A percentile compares a stretch with the other conserved stretches of the same genome.
phyloP scores from a whole-genome alignment of 2,888 invertebrate genomes.

The Spodoptera littoralis region DNA sequence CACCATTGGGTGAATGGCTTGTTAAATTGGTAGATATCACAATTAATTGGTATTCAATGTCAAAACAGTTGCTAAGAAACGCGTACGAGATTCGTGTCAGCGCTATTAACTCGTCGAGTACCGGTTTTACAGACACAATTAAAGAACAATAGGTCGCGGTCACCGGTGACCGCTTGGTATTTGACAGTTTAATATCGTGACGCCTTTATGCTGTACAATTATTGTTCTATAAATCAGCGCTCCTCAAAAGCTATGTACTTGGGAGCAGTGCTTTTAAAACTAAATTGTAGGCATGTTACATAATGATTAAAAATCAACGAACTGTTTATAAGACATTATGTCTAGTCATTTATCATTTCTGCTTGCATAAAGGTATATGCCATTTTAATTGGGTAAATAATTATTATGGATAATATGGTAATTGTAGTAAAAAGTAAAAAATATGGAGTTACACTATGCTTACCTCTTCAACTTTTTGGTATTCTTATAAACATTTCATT shows the following conservation, averaged over 20 bases:
- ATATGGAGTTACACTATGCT: constrained; percentile 44
- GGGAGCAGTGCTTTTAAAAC: constrained; percentile 68
- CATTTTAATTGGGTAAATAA: constrained; percentile 49
- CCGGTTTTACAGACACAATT: too few species aligned
- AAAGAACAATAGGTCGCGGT: too few species aligned
- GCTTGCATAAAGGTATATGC: constrained; percentile 65
- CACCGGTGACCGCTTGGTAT: too few species aligned
- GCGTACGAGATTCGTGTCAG: constrained; percentile 72
- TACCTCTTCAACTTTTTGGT: constrained; percentile 43
- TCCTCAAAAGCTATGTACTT: constrained; percentile 59
- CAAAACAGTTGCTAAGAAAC: constrained; percentile 68
- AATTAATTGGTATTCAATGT: constrained; percentile 77
- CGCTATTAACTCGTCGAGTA: too few species aligned
- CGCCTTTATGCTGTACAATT: constrained; percentile 55
- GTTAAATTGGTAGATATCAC: constrained; percentile 75
- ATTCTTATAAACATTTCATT: constrained; percentile 43
- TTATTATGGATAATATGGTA: constrained; percentile 47
- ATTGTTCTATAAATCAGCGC: constrained; percentile 41
- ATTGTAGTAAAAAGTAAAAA: constrained; percentile 48
- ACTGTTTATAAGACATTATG: constrained; percentile 79
- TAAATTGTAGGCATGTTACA: constrained; percentile 68
- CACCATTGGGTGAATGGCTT: constrained; percentile 66
- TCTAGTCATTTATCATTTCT: constrained; percentile 81
- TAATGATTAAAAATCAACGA: constrained; percentile 79
- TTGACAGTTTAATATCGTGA: constrained; percentile 66